These are phyloP conservation scores for Drosophila ustulata DNA, from an alignment of 2,888 invertebrate species.

Conservation along the genomic window DNA sequence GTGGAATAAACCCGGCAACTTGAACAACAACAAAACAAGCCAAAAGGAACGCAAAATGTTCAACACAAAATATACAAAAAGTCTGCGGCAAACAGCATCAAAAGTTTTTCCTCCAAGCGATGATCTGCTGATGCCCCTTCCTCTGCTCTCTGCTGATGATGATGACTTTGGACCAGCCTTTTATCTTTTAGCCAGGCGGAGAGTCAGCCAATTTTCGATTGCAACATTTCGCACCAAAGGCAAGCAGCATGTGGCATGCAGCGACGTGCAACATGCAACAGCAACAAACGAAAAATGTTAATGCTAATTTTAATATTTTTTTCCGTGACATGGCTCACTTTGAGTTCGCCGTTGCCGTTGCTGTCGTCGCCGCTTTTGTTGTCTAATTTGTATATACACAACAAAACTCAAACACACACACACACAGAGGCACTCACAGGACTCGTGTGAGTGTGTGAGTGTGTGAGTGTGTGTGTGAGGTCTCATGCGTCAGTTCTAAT, in stretches of 20 bases:
- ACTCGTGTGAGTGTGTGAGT: conserved; percentile 24
- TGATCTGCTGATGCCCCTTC: conserved; percentile 11
- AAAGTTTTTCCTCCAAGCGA: conserved; percentile 55
- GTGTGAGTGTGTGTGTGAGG: conserved; percentile 5
- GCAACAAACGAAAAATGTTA: conserved; percentile 65
- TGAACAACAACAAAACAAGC: conserved; percentile 47
- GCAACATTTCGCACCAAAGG: conserved; percentile 77
- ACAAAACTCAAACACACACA: conserved; percentile 16
- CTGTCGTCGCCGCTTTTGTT: conserved; percentile 60
- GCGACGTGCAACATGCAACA: conserved; percentile 14
- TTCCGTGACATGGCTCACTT: conserved; percentile 81
- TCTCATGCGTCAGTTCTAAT: conserved; percentile 49
- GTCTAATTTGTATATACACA: conserved; percentile 56
- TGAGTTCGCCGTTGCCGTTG: conserved; percentile 53
- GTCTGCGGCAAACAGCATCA: conserved; percentile 64
- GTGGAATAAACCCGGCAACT: conserved; percentile 46
- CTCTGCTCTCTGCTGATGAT: background rate
- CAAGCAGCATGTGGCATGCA: conserved; percentile 34
- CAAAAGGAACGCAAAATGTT: conserved; percentile 52
- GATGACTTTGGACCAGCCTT: conserved; percentile 38
- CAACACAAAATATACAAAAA: conserved; percentile 38
- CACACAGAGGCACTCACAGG: conserved; percentile 11
- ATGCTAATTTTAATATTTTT: conserved; percentile 84
- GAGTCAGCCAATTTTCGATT: conserved; percentile 71
- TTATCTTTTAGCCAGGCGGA: conserved; percentile 55